Evolutionary conservation across 2,797 vertebrate species (phyloP).

Genomic region (Chromobotia macracanthus): DNA sequence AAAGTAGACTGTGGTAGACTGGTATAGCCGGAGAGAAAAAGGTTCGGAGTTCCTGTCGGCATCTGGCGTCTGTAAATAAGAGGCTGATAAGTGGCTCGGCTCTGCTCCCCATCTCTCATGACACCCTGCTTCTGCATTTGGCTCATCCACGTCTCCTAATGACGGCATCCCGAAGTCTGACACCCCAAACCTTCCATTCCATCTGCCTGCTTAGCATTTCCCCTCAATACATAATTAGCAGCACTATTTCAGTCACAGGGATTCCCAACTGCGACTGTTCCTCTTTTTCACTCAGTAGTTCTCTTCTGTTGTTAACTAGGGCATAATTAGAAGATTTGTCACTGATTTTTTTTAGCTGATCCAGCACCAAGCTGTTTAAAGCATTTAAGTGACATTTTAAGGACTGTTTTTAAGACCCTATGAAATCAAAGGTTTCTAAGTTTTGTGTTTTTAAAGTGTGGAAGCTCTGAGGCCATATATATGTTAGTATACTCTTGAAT

Average conservation of each 20-base stretch:
- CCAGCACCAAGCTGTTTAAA: conserved; percentile 2
- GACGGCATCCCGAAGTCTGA: conserved; percentile 66
- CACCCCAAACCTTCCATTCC: conserved; percentile 67
- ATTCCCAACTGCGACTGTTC: conserved; percentile 59
- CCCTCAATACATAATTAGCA: conserved; percentile 77
- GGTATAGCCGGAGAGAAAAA: conserved; percentile 1
- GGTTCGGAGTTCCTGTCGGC: neutral
- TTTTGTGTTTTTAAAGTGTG: too few species aligned
- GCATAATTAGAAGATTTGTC: conserved; percentile 37
- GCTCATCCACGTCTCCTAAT: conserved; percentile 48
- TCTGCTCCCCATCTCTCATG: conserved; percentile 59
- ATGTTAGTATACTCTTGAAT: too few species aligned
- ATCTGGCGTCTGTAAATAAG: conserved; percentile 59
- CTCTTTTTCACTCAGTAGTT: conserved; percentile 67
- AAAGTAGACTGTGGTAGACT: neutral
- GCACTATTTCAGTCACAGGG: conserved; percentile 73
- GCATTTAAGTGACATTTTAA: conserved; percentile 9
- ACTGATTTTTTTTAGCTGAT: conserved; percentile 10
- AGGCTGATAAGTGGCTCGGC: conserved; percentile 54
- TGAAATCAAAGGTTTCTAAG: too few species aligned
- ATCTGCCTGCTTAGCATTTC: conserved; percentile 71
- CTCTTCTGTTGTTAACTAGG: conserved; percentile 64
- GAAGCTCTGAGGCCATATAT: too few species aligned
- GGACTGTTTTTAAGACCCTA: neutral
- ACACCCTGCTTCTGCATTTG: conserved; percentile 54